Evolutionary conservation across 2,888 invertebrate species (phyloP).

Genomic region (Apoderus coryli): DNA sequence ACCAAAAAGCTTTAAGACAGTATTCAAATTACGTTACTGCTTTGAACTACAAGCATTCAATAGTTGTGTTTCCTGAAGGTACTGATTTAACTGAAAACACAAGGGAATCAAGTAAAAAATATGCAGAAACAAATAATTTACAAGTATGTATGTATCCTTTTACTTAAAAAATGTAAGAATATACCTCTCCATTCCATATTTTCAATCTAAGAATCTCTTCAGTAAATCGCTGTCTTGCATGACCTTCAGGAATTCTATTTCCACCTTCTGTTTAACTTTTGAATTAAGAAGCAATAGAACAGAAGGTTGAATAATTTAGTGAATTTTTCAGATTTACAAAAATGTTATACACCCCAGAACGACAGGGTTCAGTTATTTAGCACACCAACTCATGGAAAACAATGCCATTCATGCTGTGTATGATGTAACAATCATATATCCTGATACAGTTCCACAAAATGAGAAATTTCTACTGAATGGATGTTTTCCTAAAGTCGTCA

Average conservation of each 20-base stretch:
- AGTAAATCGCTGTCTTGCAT: too few species aligned
- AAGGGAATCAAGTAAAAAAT: slow-evolving; percentile 52
- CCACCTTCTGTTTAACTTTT: too few species aligned
- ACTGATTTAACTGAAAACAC: slow-evolving; percentile 65
- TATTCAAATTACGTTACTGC: slow-evolving; percentile 60
- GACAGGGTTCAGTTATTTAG: slow-evolving; percentile 58
- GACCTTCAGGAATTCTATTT: too few species aligned
- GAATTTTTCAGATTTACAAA: slow-evolving; percentile 38
- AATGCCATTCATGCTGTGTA: slow-evolving; percentile 62
- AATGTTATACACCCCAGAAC: slow-evolving; percentile 76
- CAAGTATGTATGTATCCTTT: slow-evolving; percentile 35
- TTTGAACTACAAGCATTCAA: slow-evolving; percentile 47
- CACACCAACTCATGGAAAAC: slow-evolving; percentile 38
- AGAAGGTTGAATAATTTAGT: background rate
- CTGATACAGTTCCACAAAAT: slow-evolving; percentile 56
- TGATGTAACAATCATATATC: slow-evolving; percentile 77
- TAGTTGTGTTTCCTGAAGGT: slow-evolving; percentile 80
- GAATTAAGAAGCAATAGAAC: too few species aligned
- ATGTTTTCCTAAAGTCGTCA: slow-evolving; percentile 56
- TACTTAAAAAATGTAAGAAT: background rate
- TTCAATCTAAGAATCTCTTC: too few species aligned
- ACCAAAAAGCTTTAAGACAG: slow-evolving; percentile 48
- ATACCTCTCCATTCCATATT: too few species aligned
- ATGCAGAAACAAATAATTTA: slow-evolving; percentile 51
- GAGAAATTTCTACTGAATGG: slow-evolving; percentile 59